phyloP scores from a whole-genome alignment of 1,140 invertebrate genomes.

The Spodoptera frugiperda region DNA sequence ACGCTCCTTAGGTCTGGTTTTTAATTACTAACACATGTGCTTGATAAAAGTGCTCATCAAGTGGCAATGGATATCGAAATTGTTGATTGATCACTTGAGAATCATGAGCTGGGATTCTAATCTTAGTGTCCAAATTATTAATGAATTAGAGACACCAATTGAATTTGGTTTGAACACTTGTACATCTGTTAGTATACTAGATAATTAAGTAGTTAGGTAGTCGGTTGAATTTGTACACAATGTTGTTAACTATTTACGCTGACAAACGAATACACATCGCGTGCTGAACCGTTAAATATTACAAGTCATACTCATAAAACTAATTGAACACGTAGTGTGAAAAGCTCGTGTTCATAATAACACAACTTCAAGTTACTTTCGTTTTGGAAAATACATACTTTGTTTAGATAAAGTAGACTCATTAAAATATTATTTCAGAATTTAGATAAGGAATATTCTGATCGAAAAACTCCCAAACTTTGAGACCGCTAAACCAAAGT shows the following conservation, averaged over 20 bases:
- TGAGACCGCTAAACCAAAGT: no score
- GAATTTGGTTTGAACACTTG: no score
- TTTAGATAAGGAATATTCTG: no score
- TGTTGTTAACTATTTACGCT: slow-evolving; percentile 10
- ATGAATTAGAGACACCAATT: not conserved
- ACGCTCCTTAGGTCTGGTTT: slow-evolving; percentile 13
- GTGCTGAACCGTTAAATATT: slow-evolving; percentile 12
- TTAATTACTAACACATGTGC: slow-evolving; percentile 20
- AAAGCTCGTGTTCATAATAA: not conserved
- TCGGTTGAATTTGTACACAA: slow-evolving; percentile 14
- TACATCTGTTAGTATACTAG: not conserved
- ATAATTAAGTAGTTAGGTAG: not conserved
- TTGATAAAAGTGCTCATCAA: slow-evolving; percentile 20
- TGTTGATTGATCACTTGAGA: slow-evolving; percentile 19
- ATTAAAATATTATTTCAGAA: no score
- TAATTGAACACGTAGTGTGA: slow-evolving; percentile 9
- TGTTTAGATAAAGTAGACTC: not conserved
- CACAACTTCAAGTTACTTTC: not conserved
- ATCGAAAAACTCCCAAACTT: no score
- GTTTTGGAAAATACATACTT: not conserved
- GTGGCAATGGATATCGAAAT: slow-evolving; percentile 20
- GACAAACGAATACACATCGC: slow-evolving; percentile 18
- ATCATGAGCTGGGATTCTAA: not conserved
- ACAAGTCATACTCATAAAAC: slow-evolving; percentile 27
- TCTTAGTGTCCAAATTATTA: not conserved